Conservation (phyloP, 30 jellyfish, hydroid and myxozoan genomes). For the Mastigias papua region DNA sequence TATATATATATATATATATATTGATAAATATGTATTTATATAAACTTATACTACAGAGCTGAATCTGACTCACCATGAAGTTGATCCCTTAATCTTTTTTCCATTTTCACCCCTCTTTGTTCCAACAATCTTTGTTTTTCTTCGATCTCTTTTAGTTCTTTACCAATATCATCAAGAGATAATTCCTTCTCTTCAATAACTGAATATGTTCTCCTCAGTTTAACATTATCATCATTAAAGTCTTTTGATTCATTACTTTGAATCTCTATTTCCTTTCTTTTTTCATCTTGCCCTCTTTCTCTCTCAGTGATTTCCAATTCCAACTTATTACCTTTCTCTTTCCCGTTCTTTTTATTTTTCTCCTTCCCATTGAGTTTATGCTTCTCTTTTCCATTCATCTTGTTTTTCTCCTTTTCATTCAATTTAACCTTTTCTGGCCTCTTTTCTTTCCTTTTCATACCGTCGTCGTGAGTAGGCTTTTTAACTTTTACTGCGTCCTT, state of each 20-base stretch:
- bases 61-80: conserved; percentile 72
- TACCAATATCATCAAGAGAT: conserved; percentile 78
- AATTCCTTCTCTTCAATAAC: conserved; percentile 66
- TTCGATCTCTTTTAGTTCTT: conserved; percentile 74
- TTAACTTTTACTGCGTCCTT: background rate
- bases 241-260: background rate
- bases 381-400: background rate
- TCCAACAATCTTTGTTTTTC: conserved; percentile 82
- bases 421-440: background rate
- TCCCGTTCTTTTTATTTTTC: background rate
- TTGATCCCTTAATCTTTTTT: conserved; percentile 83
- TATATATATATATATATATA: too few species aligned
- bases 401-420: background rate
- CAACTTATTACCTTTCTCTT: conserved; percentile 1
- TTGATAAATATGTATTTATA: too few species aligned
- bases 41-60: too few species aligned
- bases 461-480: too few species aligned
- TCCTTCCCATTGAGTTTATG: background rate
- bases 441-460: background rate
- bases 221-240: background rate
- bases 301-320: conserved; percentile 4
- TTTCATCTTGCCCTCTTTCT: background rate
- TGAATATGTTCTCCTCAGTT: conserved; percentile 11
- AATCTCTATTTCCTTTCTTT: conserved; percentile 4
- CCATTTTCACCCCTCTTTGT: conserved; percentile 91